phyloP scores from a whole-genome alignment of 1,140 invertebrate genomes.

The Caenorhabditis latens region DNA sequence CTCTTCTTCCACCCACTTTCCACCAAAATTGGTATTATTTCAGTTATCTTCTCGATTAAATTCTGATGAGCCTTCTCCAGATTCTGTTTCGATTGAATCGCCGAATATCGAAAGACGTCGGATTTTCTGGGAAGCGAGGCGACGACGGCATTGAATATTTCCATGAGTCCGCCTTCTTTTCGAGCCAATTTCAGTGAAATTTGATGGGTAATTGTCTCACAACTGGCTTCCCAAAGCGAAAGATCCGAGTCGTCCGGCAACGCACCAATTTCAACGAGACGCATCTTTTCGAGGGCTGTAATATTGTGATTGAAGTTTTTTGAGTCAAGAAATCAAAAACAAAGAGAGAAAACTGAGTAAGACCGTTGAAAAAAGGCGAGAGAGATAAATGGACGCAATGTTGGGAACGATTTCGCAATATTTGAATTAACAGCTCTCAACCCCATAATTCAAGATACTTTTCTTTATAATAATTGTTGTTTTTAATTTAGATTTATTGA shows the following conservation, averaged over 20 bases:
- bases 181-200: constrained; percentile 13
- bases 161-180: constrained; percentile 41
- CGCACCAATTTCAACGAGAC: constrained; percentile 11
- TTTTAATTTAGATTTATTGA: no score
- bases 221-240: constrained; percentile 19
- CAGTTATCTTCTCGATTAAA: background rate
- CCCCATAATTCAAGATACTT: no score
- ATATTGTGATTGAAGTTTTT: no score
- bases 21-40: background rate
- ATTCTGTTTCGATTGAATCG: constrained; percentile 1
- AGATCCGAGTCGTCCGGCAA: background rate
- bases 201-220: constrained; percentile 9
- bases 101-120: background rate
- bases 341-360: no score
- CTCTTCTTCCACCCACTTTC: constrained; percentile 48
- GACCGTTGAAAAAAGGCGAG: no score
- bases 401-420: no score
- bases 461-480: no score
- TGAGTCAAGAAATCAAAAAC: no score
- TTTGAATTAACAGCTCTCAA: no score
- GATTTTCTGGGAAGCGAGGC: constrained; percentile 20
- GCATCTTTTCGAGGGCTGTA: background rate
- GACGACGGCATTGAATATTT: constrained; percentile 24
- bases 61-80: background rate
- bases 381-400: no score